Base-by-base conservation (phyloP, 2,888 invertebrate species). In the Drosophila austrosaltans region DNA sequence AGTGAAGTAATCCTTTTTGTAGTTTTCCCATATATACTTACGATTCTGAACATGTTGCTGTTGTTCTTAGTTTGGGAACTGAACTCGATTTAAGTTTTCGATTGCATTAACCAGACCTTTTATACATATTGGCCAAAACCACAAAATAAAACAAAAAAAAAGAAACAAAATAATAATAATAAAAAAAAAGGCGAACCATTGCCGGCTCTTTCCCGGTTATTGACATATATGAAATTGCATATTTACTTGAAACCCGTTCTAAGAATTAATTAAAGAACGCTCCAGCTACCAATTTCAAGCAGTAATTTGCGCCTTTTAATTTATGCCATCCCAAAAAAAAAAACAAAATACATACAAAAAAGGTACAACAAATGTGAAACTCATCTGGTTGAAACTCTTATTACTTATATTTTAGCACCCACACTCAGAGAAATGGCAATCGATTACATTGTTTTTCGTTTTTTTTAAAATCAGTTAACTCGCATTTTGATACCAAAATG, bases 251-350 rank as follows among this genome's bases (percentile, higher is more conserved):
- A 84, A 84, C 84, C 81, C 81, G 84, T 84, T 85, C 84, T 81
- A 75, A 83, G 84, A 87, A 88, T 87, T 79, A 83, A 83, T 84
- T 88, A 77, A 71, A 73, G 68, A 85, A 67, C 78, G 66, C 60
- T 67, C 69, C 72, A 74, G 58, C 69, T 69, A n/a, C 69, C 61
- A 20, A 82, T 74, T 76, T 76, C 73, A 48, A 61, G 53, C 80
- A 85, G 76, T 68, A 79, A 82, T 74, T 81, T 65, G 42, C 42
- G 48, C 42, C 63, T 66, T 60, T 53, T 69, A 69, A 76, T 76
- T 71, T 72, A 64, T 75, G 69, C 57, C 28, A 8, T 22, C 4
- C 20, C 39, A 39, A 28, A 54, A 54, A 54, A 57, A 36, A 22
- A 12, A 12, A 8, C 5, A 36, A 36, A 20, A 57, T 8, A 36